phyloP scores from a whole-genome alignment of 1,140 invertebrate species.

The Brachionus angularis region DNA sequence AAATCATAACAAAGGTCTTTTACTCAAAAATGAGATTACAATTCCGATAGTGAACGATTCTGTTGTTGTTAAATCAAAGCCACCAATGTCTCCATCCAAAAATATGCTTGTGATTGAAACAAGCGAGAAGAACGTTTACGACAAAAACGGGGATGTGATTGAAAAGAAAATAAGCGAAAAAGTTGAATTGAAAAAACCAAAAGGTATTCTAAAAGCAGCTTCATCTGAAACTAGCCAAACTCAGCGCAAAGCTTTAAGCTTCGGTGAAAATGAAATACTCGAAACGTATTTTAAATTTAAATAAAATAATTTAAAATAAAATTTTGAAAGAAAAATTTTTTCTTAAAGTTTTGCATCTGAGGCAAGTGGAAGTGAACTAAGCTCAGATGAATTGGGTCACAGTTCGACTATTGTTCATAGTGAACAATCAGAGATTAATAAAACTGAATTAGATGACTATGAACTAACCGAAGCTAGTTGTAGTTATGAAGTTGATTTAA shows the following conservation, averaged over 20 bases:
- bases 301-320: no score
- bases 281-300: conserved; percentile 20
- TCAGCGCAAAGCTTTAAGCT: conserved; percentile 15
- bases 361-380: neutral
- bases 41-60: conserved; percentile 14
- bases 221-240: conserved; percentile 8
- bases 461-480: neutral
- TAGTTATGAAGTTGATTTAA: no score
- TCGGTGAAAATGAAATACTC: conserved; percentile 39
- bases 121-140: neutral
- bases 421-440: neutral
- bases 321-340: no score
- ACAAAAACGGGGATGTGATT: neutral
- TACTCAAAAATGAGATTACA: conserved; percentile 17
- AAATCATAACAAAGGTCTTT: neutral
- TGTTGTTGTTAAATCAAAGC: neutral
- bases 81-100: neutral
- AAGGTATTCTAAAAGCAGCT: conserved; percentile 28
- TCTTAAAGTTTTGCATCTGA: no score
- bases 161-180: conserved; percentile 2
- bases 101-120: neutral
- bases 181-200: conserved; percentile 25
- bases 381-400: no score
- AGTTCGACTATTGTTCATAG: no score
- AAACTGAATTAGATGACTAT: neutral